phyloP scores from a whole-genome alignment of 2,797 vertebrate species.

The Hapalemur alaotrensis region DNA sequence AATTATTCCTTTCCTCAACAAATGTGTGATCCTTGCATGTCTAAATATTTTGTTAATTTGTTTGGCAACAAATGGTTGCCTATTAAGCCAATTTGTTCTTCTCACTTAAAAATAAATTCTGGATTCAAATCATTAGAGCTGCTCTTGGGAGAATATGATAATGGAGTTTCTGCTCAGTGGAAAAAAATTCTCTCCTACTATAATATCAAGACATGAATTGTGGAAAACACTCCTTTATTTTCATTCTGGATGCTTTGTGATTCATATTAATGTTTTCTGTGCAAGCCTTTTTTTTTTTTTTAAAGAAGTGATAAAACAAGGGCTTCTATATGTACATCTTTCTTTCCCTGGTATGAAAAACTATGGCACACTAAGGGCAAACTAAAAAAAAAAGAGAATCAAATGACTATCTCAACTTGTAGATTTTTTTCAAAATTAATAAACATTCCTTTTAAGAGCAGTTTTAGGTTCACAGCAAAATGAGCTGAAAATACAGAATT shows the following conservation, averaged over 20 bases:
- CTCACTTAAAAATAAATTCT: constrained; percentile 68
- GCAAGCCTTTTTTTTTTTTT: constrained; percentile 53
- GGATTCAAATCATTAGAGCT: constrained; percentile 76
- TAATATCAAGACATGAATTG: constrained; percentile 66
- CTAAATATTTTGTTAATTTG: constrained; percentile 63
- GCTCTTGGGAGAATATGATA: constrained; percentile 72
- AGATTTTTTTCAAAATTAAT: background rate
- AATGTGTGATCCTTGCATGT: constrained; percentile 59
- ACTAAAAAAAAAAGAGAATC: constrained; percentile 59
- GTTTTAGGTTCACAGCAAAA: background rate
- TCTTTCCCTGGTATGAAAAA: constrained; percentile 74
- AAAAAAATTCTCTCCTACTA: constrained; percentile 28
- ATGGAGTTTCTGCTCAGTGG: constrained; percentile 70
- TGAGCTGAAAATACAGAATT: too few species aligned
- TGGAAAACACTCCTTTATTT: constrained; percentile 76
- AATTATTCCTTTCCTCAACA: constrained; percentile 11
- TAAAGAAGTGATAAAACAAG: constrained; percentile 74
- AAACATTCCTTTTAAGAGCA: background rate
- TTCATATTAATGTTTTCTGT: constrained; percentile 72
- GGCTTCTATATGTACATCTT: constrained; percentile 63
- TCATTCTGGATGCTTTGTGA: constrained; percentile 79
- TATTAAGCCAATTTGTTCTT: constrained; percentile 78
- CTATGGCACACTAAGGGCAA: constrained; percentile 55
- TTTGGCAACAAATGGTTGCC: constrained; percentile 70
- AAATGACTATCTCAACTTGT: constrained; percentile 47